These are phyloP conservation scores for Smittia sp. DNA, from an alignment of 2,888 invertebrate genomes.

Conservation along the genomic window DNA sequence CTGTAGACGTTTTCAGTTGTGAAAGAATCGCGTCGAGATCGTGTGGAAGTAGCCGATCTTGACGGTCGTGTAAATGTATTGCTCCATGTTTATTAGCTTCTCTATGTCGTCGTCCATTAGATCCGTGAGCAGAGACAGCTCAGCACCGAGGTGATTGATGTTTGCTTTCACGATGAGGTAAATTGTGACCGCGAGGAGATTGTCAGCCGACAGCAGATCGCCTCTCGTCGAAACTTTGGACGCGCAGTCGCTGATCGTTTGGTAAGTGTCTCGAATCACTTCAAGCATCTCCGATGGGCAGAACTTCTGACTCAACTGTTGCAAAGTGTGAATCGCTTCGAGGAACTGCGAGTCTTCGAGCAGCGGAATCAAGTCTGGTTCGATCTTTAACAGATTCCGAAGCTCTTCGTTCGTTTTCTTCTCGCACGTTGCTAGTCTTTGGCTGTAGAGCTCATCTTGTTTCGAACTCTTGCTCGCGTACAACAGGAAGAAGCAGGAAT, in stretches of 20 bases:
- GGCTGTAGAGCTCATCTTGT: constrained; percentile 52
- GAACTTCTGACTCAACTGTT: constrained; percentile 51
- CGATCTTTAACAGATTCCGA: constrained; percentile 44
- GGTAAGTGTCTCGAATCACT: constrained; percentile 52
- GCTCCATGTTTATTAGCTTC: constrained; percentile 52
- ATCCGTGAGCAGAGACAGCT: constrained; percentile 52
- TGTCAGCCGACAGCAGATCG: constrained; percentile 48
- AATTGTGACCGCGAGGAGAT: constrained; percentile 52
- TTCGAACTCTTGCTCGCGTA: constrained; percentile 53
- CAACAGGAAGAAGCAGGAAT: constrained; percentile 52
- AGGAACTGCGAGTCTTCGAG: constrained; percentile 48
- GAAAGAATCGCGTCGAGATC: constrained; percentile 22
- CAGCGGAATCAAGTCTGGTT: constrained; percentile 44
- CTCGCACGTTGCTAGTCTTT: constrained; percentile 50
- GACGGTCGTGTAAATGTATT: constrained; percentile 53
- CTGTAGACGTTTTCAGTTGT: constrained; percentile 17
- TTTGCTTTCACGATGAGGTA: constrained; percentile 51
- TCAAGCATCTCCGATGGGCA: constrained; percentile 53
- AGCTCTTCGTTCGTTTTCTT: constrained; percentile 49
- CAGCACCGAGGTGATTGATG: constrained; percentile 53
- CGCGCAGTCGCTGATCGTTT: constrained; percentile 50
- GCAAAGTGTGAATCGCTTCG: constrained; percentile 49
- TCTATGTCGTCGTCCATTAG: constrained; percentile 51
- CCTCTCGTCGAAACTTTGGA: background rate
- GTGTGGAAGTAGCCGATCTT: constrained; percentile 44